A percentile compares a stretch with the other conserved stretches of the same genome.
Evolutionary conservation across 2,797 vertebrate genomes (phyloP).

Genomic region (Perodicticus potto): DNA sequence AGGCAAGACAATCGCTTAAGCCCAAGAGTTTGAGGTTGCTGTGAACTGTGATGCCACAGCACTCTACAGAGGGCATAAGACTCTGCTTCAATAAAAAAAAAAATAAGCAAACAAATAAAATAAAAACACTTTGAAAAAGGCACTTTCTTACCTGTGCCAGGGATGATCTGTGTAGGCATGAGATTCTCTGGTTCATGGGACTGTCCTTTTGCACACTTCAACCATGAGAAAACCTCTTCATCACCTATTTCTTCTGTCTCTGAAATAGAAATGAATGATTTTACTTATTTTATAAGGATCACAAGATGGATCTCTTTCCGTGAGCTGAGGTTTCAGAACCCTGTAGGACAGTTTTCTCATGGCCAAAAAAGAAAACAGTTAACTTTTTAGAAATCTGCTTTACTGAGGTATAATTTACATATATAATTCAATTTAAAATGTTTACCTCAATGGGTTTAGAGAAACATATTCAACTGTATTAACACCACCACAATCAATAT

Average conservation of each 20-base stretch:
- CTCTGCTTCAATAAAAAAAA: too few species aligned
- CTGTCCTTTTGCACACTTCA: constrained; percentile 99
- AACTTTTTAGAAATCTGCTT: constrained; percentile 18
- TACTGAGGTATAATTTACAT: not conserved
- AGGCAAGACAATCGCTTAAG: too few species aligned
- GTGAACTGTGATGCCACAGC: too few species aligned
- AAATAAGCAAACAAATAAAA: too few species aligned
- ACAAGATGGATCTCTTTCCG: not conserved
- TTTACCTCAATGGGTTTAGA: not conserved
- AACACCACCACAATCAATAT: not conserved
- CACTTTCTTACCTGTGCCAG: constrained; percentile 95
- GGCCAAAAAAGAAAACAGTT: constrained; percentile 37
- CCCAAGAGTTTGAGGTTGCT: too few species aligned
- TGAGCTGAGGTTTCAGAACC: constrained; percentile 23
- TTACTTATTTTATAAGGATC: constrained; percentile 56
- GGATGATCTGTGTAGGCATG: constrained; percentile 99
- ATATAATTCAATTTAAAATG: constrained; percentile 30
- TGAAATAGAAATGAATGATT: constrained; percentile 84
- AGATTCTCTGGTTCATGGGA: constrained; percentile 99
- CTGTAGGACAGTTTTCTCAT: constrained; percentile 31
- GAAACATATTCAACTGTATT: not conserved
- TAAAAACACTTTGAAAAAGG: not conserved
- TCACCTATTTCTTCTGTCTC: constrained; percentile 95
- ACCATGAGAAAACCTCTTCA: constrained; percentile 98
- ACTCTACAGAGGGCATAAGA: too few species aligned